Percentiles rank a stretch among this genome's conserved stretches.
Conservation (phyloP, 2,797 vertebrate genomes). For the Enteromius fasciolatus region DNA sequence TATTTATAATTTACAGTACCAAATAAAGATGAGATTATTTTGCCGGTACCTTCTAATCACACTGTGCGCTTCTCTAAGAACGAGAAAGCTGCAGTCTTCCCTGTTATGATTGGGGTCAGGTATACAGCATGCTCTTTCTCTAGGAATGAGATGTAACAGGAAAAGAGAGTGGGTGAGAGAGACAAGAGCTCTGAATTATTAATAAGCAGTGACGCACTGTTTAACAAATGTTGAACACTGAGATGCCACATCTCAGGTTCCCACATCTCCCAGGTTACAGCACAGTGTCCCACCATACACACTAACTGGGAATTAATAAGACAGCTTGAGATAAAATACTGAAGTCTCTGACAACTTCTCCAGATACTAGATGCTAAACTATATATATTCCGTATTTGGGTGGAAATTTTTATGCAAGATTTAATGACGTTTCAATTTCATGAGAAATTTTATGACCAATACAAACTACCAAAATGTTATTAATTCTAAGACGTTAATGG, state of each 20-base stretch:
- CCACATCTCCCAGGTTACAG: conserved; percentile 20
- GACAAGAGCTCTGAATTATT: conserved; percentile 72
- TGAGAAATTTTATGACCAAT: neutral
- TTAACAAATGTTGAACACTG: conserved; percentile 72
- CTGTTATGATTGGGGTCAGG: conserved; percentile 43
- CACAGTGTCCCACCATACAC: neutral
- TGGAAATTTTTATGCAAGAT: neutral
- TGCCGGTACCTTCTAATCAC: conserved; percentile 34
- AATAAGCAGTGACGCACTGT: conserved; percentile 61
- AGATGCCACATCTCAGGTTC: conserved; percentile 52
- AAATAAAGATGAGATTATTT: conserved; percentile 27
- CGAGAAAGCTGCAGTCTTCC: conserved; percentile 44
- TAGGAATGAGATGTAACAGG: conserved; percentile 47
- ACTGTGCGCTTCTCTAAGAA: conserved; percentile 23
- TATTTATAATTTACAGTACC: neutral
- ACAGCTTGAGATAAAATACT: neutral
- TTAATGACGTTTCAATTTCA: conserved; percentile 7
- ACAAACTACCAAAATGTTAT: neutral
- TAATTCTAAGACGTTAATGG: neutral
- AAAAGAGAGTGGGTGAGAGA: conserved; percentile 56
- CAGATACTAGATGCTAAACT: neutral
- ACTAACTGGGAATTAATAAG: neutral
- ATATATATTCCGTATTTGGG: neutral
- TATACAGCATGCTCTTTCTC: conserved; percentile 26
- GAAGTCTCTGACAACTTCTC: neutral